Base-by-base conservation (phyloP, 2,888 invertebrate genomes). In the Trissolcus brochymenae region DNA sequence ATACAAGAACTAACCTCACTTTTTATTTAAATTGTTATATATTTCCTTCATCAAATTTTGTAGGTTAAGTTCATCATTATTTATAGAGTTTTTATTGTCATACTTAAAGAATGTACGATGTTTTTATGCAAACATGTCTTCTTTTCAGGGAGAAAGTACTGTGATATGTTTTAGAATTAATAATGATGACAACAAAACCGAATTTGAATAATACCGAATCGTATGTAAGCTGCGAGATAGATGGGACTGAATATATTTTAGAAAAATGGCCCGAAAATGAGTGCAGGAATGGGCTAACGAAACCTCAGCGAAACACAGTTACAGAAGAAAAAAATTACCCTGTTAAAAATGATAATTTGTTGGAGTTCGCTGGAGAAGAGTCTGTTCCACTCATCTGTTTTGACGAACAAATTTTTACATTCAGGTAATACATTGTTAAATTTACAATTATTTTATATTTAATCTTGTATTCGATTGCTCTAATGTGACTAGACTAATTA, bases 201-300 rank as follows among this genome's bases (percentile, higher is more conserved):
- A 76, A 79, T 62, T 25, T 80, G 11, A 80, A 81, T 25, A 25
- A 6, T 43, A 78, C 81, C 67, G 70, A 80, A 29, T 81, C 86
- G 3, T 86, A 83, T 68, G 59, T 85, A 73, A 85, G 84, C 70
- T 87, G 82, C 59, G 86, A 87, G 73, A 84, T 87, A 80, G 84
- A 87, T 75, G 87, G 87, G 14, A 83, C 83, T 7, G 83, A 82
- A 76, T 86, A 86, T 62, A 82, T 87, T 71, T 77, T 87, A 75
- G 76, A 62, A 21, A 76, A 66, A 59, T 73, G 55, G 56, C 43
- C 76, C 46, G 40, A 59, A 7, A 80, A 62, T 17, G 79, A 82
- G 4, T 79, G 80, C 17, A 79, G 81, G 57, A 78, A 62, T 61
- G 49, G 62, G 19, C 49, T 82, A 11, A 35, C 6, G 14, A 66